Percentiles rank a stretch among this genome's conserved stretches.
Conservation (phyloP, 2,113 vertebrate species). For the Gymnocephalus cernua region DNA sequence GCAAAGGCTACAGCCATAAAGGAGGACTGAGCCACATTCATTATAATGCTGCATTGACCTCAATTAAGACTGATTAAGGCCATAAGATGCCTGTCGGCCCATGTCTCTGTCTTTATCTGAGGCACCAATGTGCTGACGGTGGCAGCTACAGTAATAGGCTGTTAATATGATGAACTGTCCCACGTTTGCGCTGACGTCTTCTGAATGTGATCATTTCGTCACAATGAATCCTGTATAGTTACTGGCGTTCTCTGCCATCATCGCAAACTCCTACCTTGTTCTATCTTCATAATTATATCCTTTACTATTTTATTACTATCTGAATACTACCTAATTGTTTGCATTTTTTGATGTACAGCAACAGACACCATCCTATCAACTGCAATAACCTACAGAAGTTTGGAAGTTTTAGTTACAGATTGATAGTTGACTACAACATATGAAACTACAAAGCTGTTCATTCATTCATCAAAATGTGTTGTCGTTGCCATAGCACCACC, state of each 20-base stretch:
- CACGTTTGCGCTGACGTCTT: slow-evolving; percentile 5
- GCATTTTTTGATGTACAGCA: too few species aligned
- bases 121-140: slow-evolving; percentile 25
- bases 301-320: too few species aligned
- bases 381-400: background rate
- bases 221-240: background rate
- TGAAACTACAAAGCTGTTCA: too few species aligned
- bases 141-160: slow-evolving; percentile 38
- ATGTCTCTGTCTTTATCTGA: slow-evolving; percentile 34
- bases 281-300: background rate
- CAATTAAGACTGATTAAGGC: slow-evolving; percentile 77
- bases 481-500: background rate
- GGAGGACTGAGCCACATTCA: slow-evolving; percentile 45
- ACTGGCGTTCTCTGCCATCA: background rate
- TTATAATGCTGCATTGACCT: slow-evolving; percentile 60
- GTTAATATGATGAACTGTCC: slow-evolving; percentile 59
- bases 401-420: background rate
- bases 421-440: too few species aligned
- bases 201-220: background rate
- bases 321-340: too few species aligned
- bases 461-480: too few species aligned
- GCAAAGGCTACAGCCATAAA: background rate
- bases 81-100: slow-evolving; percentile 56
- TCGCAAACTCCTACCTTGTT: background rate
- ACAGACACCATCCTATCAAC: too few species aligned